Percentiles rank a stretch among this genome's conserved stretches.
These are phyloP conservation scores for Phycodurus eques DNA, from an alignment of 2,113 vertebrate species.

Conservation along the genomic window DNA sequence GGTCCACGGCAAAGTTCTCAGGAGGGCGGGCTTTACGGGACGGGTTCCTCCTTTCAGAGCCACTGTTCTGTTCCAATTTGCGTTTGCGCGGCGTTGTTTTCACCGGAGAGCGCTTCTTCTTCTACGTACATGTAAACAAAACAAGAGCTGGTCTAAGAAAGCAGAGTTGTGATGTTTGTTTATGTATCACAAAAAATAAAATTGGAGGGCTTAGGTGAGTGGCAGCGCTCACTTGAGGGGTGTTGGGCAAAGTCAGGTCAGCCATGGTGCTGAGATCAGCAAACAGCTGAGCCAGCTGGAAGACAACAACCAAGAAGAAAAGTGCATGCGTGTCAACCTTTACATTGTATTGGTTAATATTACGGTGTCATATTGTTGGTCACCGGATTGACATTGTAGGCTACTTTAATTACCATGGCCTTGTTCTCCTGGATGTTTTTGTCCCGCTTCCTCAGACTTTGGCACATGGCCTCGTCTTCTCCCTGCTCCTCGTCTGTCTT, in stretches of 20 bases:
- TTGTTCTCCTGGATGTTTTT: slow-evolving; percentile 97
- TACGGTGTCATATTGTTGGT: not conserved
- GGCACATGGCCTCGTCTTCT: slow-evolving; percentile 66
- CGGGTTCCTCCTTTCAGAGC: slow-evolving; percentile 84
- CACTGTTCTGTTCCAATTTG: slow-evolving; percentile 72
- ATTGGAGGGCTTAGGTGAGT: not conserved
- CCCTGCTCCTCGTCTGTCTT: slow-evolving; percentile 34
- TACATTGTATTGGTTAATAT: not conserved
- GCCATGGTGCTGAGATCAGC: slow-evolving; percentile 87
- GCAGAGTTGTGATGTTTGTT: not conserved
- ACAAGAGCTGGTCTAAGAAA: not conserved
- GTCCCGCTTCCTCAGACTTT: slow-evolving; percentile 79
- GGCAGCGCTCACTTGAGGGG: slow-evolving; percentile 74
- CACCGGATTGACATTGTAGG: not conserved
- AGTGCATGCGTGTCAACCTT: not conserved
- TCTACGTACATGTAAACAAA: slow-evolving; percentile 31
- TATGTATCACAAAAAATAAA: not conserved
- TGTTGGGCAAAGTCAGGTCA: slow-evolving; percentile 77
- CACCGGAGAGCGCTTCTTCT: slow-evolving; percentile 72
- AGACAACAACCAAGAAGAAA: slow-evolving; percentile 14
- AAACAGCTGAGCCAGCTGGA: slow-evolving; percentile 88
- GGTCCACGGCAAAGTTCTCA: slow-evolving; percentile 88
- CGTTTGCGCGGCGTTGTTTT: slow-evolving; percentile 65
- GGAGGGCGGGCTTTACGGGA: slow-evolving; percentile 88
- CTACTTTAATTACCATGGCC: slow-evolving; percentile 79